Percentiles rank a stretch among this genome's conserved stretches.
Evolutionary conservation across 2,113 vertebrate genomes (phyloP).

Genomic region (Oenanthe oenanthe): DNA sequence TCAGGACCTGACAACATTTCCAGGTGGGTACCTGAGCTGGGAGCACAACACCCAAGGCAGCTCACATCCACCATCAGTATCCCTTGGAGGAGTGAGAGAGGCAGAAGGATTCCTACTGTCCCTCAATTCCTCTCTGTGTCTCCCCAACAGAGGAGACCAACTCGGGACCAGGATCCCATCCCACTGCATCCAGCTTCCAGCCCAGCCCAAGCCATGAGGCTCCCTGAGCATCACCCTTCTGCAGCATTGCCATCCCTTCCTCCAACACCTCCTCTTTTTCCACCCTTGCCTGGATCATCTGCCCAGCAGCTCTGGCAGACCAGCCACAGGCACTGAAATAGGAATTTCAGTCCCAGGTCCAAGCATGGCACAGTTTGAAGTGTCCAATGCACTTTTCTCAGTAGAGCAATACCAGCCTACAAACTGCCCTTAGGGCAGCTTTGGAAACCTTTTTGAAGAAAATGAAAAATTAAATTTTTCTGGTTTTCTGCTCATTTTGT

Average conservation of each 20-base stretch:
- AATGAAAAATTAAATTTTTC: not conserved
- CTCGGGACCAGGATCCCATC: not conserved
- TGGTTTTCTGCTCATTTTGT: not conserved
- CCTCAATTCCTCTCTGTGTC: not conserved
- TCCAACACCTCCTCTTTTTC: not conserved
- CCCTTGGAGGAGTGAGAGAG: accelerated
- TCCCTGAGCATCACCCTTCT: not conserved
- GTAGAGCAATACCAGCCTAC: not conserved
- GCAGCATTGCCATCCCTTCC: not conserved
- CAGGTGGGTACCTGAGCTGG: not conserved
- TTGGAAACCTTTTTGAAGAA: not conserved
- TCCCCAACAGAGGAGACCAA: not conserved
- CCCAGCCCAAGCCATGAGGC: not conserved
- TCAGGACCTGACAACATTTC: not conserved
- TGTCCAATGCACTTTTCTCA: not conserved
- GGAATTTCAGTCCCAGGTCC: not conserved
- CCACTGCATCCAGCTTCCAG: not conserved
- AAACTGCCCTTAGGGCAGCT: not conserved
- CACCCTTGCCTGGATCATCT: not conserved
- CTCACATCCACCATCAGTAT: not conserved
- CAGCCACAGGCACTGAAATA: not conserved
- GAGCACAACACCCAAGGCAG: not conserved
- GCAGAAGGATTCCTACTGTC: not conserved
- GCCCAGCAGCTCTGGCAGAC: not conserved
- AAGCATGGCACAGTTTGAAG: not conserved